Percentiles rank a stretch among this genome's conserved stretches.
phyloP scores from a whole-genome alignment of 2,797 vertebrate species.

The Sebastes wilsoni region DNA sequence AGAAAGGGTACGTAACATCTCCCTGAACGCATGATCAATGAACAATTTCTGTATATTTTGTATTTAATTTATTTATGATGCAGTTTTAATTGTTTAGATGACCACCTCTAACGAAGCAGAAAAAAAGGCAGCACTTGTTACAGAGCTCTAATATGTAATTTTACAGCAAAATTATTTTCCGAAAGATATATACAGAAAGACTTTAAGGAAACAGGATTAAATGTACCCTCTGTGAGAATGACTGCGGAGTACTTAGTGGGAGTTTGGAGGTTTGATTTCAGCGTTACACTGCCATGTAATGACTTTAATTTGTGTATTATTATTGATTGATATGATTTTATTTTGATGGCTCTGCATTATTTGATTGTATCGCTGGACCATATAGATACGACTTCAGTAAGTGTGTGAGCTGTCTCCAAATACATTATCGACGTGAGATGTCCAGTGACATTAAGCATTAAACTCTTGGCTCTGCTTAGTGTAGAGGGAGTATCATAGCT shows the following conservation, averaged over 20 bases:
- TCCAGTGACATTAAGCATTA: conserved; percentile 5
- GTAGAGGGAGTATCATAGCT: background rate
- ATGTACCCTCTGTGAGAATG: conserved; percentile 12
- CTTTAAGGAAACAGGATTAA: background rate
- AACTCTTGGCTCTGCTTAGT: background rate
- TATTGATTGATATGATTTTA: conserved; percentile 18
- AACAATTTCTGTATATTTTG: conserved; percentile 35
- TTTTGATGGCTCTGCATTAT: conserved; percentile 31
- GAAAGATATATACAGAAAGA: background rate
- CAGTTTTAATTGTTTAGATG: conserved; percentile 35
- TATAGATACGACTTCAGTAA: background rate
- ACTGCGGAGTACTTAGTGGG: conserved; percentile 25
- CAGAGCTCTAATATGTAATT: conserved; percentile 1
- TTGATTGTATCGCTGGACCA: conserved; percentile 24
- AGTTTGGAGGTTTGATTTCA: conserved; percentile 40
- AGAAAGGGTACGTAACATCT: background rate
- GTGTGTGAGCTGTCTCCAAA: background rate
- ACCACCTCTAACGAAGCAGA: conserved; percentile 8
- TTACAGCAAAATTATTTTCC: background rate
- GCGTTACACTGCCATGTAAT: conserved; percentile 76
- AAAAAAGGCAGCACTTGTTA: conserved; percentile 35
- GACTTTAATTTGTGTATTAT: conserved; percentile 41
- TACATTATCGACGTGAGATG: background rate
- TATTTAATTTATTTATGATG: conserved; percentile 76
- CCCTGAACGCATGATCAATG: background rate